These are phyloP conservation scores for Onychostoma macrolepis DNA, from an alignment of 2,113 vertebrate genomes.

Conservation along the genomic window DNA sequence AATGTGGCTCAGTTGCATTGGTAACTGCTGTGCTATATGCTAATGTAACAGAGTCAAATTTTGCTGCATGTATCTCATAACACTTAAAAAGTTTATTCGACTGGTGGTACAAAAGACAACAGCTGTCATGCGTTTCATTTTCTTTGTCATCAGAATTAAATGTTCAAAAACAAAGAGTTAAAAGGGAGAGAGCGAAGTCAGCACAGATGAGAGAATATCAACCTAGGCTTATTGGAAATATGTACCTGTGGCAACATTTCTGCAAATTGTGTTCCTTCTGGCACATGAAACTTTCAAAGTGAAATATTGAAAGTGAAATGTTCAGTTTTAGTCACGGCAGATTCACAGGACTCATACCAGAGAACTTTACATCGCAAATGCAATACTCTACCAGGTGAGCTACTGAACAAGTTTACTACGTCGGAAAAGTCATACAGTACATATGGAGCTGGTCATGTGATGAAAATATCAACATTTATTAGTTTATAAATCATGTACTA, in stretches of 20 bases:
- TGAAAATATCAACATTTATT: too few relatives aligned
- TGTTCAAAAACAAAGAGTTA: slow-evolving; percentile 4
- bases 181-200: background rate
- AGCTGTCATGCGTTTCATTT: background rate
- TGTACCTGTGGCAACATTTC: background rate
- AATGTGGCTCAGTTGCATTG: background rate
- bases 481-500: too few relatives aligned
- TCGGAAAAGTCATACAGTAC: too few relatives aligned
- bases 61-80: background rate
- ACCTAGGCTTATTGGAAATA: background rate
- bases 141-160: background rate
- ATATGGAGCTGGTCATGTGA: too few relatives aligned
- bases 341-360: background rate
- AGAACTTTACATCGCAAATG: background rate
- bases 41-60: background rate
- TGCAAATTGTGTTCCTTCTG: background rate
- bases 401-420: too few relatives aligned
- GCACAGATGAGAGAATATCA: background rate
- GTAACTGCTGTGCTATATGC: too few relatives aligned
- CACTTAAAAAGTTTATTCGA: background rate
- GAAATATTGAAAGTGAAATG: too few relatives aligned
- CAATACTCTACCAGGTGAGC: too few relatives aligned
- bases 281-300: background rate
- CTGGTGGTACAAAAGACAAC: background rate
- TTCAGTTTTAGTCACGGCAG: too few relatives aligned